Percentiles rank a stretch among this genome's conserved stretches.
These are phyloP conservation scores for Galemys pyrenaicus DNA, from an alignment of 2,113 vertebrate genomes.

Conservation along the genomic window DNA sequence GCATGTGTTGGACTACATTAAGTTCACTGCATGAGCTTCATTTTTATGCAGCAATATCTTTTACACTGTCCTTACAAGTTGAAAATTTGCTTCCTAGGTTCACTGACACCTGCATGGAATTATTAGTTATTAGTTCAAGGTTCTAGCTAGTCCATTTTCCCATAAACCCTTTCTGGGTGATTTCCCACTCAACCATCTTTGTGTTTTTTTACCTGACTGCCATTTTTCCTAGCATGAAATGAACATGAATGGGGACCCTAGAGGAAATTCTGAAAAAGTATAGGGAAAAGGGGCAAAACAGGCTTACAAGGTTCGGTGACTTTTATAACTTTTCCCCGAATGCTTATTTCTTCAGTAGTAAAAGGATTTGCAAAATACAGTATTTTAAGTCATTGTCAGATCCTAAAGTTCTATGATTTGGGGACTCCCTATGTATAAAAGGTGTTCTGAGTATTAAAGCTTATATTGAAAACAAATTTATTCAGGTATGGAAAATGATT, in stretches of 20 bases:
- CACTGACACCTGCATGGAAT: neutral
- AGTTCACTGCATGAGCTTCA: no score
- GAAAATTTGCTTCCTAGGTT: neutral
- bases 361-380: neutral
- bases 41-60: neutral
- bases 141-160: neutral
- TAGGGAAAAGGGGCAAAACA: neutral
- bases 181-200: neutral
- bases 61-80: neutral
- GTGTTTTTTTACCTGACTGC: neutral
- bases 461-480: constrained; percentile 40
- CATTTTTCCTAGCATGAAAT: neutral
- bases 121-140: neutral
- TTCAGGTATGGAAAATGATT: constrained; percentile 30
- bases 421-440: neutral
- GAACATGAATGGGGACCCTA: neutral
- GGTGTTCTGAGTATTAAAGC: neutral
- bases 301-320: neutral
- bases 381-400: neutral
- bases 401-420: neutral
- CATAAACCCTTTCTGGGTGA: neutral
- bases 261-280: neutral
- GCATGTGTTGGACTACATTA: no score
- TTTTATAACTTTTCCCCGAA: neutral
- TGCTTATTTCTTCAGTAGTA: neutral